Evolutionary conservation across 1,140 invertebrate species (phyloP), one percentile per base, ranked within the genome.

Genomic region (Spodoptera frugiperda): DNA sequence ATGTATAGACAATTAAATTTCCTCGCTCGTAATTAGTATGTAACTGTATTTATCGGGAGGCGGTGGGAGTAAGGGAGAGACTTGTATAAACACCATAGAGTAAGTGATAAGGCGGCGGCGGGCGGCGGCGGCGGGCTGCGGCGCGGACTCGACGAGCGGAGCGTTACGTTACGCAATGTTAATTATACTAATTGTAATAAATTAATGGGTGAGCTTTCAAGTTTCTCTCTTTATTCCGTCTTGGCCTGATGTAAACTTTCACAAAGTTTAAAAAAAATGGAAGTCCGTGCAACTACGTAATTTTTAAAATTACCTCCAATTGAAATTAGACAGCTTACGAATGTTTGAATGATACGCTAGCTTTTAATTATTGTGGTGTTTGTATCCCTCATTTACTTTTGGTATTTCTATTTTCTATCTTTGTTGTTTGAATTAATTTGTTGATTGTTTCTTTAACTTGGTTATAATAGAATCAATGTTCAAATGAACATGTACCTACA

Each of bases 131-230:
- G 53, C 54, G 19, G 9, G n/a, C n/a, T n/a, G n/a, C n/a, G n/a
- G n/a, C n/a, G n/a, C n/a, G 59, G 15, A 33, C 14, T 51, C 72
- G 61, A 48, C 44, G 63, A 51, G 57, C 57, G 46, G 77, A 78
- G 73, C 67, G 74, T 76, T 76, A 55, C 86, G 85, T 90, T 90
- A 88, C 86, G 84, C 88, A 79, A 78, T 82, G 84, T 77, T 90
- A 87, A 89, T 88, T 91, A 86, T 89, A 87, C 81, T 90, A 90
- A 91, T 91, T 90, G 89, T 85, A 84, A 87, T 85, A 87, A 81
- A 89, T 86, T 87, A 86, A 88, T 86, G 81, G 80, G 75, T 76
- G 77, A 87, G 86, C 82, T 90, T 86, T 84, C 61, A 79, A 82
- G 76, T 83, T 71, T 81, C 77, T 82, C 77, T 79, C 72, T 82